Base-by-base conservation (phyloP, 1,140 invertebrate species). In the Drosophila repletoides region DNA sequence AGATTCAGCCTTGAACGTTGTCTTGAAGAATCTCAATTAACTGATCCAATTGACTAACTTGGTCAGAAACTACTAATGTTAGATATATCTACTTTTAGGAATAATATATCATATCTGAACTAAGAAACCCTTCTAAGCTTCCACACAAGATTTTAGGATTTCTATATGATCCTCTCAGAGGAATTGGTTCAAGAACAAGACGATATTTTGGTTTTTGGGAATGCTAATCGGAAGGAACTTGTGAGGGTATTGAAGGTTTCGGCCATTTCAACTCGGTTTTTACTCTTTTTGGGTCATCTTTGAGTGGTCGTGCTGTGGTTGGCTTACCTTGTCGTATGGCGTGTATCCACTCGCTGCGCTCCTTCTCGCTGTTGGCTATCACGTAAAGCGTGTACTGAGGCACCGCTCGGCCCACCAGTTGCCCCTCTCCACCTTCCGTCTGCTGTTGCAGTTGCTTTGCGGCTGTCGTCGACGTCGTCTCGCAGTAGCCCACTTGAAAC, bases 331-430 rank as follows among this genome's bases (percentile, higher is more conserved):
- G 92, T 89, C 95, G 92, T 79, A 96, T 93, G 48, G 94, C 93
- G 68, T 93, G 92, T 70, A 96, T 95, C 95, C 95, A 97, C 77
- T 95, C 94, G 66, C 92, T 90, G 33, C 95, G 91, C 76, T 96
- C 95, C 58, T 93, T 92, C 45, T 95, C 93, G 76, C 93, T 92
- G 51, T 92, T 91, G 21, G 95, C 94, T 34, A 95, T 92, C 53
- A 97, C 92, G 90, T 96, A 96, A 49, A 97, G 91, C 12, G 93
- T 95, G 90, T 96, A 96, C 75, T 95, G 94, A 43, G 93, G 93
- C 51, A 90, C 75, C 28, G 89, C 73, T 51, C 89, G 65, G 33
- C 73, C 70, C 58, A 65, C 49, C 56, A 69, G 61, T 33, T 87
- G 77, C 41, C 92, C 91, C 65, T 86, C 80, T 28, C 33, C 40